These are phyloP conservation scores for Squalus acanthias DNA, from an alignment of 2,797 vertebrate species.

Conservation along the genomic window DNA sequence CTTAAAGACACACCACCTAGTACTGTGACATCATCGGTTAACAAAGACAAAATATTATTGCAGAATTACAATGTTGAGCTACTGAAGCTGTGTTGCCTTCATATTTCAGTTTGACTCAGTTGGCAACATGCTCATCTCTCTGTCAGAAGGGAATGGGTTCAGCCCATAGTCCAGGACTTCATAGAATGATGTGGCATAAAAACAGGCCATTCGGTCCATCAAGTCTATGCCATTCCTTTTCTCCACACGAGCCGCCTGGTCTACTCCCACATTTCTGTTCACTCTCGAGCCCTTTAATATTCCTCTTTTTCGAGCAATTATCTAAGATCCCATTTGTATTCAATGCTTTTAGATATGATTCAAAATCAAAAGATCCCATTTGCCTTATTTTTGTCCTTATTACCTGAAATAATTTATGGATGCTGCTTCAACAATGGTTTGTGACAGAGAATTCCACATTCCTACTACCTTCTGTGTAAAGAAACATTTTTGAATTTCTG, in stretches of 20 bases:
- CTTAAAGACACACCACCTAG: not conserved
- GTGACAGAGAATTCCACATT: not conserved
- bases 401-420: not conserved
- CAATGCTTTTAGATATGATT: too few relatives aligned
- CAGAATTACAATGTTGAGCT: not conserved
- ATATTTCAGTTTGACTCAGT: not conserved
- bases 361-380: too few relatives aligned
- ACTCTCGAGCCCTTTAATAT: not conserved
- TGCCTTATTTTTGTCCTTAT: too few relatives aligned
- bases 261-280: not conserved
- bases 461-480: not conserved
- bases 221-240: not conserved
- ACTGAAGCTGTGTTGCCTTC: not conserved
- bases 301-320: not conserved
- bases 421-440: not conserved
- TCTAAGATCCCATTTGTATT: not conserved
- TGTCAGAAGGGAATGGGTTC: not conserved
- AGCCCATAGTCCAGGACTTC: not conserved
- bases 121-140: not conserved
- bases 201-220: not conserved
- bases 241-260: not conserved
- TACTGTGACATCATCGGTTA: not conserved
- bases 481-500: not conserved
- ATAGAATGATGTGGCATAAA: not conserved
- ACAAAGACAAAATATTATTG: not conserved